Base-by-base conservation (phyloP, 2,888 invertebrate genomes). In the Penaeus monodon region DNA sequence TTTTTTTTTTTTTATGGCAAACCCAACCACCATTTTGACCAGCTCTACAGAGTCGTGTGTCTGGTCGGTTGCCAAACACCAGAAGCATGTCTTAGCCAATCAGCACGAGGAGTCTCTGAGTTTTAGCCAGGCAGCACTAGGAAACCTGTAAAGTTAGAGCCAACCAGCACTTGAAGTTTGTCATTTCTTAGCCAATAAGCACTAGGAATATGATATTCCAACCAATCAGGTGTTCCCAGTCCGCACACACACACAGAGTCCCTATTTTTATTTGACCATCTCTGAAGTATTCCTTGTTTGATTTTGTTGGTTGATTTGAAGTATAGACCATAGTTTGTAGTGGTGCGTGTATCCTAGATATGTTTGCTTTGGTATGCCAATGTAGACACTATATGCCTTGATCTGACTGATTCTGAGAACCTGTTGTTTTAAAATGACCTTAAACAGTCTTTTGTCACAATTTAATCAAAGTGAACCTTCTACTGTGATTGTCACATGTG, bases 191-290 rank as follows among this genome's bases (percentile, higher is more conserved):
- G 90, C 88, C 88, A 84, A 81, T 90, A 89, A 68, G 88, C 84
- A 86, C 88, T 87, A 65, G 88, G 81, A 83, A 83, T 65, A 73
- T 85, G 81, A 70, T 89, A 89, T 49, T 88, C 87, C 63, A 89
- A 82, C 66, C 85, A 83, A 81, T 89, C 89, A 87, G 90, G 90
- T 86, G 89, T 91, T 89, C 90, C 91, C 91, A 91, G 91, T 68
- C 91, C 91, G 86, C 86, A 87, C 86, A 87, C 81, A 87, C 86
- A 88, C 84, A 74, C 81, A 85, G 85, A 83, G 85, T 83, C 88
- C 80, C 78, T 85, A 82, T 83, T 64, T 88, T 88, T 85, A 83
- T 85, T 88, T 88, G 88, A 85, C 88, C 88, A 88, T 88, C 88
- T 88, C 88, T 88, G 83, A 88, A 88, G 85, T 88, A 85, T 88